These are phyloP conservation scores for Misgurnus anguillicaudatus DNA, from an alignment of 2,113 vertebrate genomes.

Conservation along the genomic window DNA sequence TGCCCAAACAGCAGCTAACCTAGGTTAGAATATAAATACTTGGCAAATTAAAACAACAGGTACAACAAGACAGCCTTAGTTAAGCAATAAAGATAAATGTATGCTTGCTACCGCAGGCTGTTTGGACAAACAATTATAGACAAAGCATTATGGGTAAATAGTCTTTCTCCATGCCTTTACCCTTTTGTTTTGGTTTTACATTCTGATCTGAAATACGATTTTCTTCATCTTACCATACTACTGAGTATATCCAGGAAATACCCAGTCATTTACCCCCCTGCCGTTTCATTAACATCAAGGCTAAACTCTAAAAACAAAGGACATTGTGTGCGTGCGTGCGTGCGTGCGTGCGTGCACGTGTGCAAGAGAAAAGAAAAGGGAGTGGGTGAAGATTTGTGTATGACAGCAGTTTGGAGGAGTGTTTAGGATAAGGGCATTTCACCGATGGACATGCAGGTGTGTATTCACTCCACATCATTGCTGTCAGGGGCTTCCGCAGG, in stretches of 20 bases:
- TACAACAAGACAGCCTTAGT: neutral
- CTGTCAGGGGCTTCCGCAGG: conserved; percentile 44
- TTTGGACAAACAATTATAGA: neutral
- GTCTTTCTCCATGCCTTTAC: conserved; percentile 16
- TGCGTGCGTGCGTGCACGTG: neutral
- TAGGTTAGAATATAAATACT: neutral
- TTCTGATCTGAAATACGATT: conserved; percentile 11
- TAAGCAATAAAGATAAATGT: conserved; percentile 18
- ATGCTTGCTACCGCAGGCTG: conserved; percentile 9
- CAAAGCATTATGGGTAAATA: neutral
- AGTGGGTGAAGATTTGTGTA: neutral
- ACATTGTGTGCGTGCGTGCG: neutral
- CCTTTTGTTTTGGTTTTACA: neutral
- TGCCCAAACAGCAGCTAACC: neutral
- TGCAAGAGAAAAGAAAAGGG: neutral
- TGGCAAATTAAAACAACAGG: conserved; percentile 1
- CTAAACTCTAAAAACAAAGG: conserved; percentile 21
- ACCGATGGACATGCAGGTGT: conserved; percentile 66
- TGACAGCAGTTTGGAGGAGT: neutral
- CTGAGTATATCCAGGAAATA: conserved; percentile 24
- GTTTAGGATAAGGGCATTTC: neutral
- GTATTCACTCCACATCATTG: conserved; percentile 47
- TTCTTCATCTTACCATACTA: neutral
- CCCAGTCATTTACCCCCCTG: conserved; percentile 26
- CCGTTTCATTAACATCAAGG: conserved; percentile 41